These are phyloP conservation scores for Meteorus cinctellus DNA, from an alignment of 2,888 invertebrate species.

Conservation along the genomic window DNA sequence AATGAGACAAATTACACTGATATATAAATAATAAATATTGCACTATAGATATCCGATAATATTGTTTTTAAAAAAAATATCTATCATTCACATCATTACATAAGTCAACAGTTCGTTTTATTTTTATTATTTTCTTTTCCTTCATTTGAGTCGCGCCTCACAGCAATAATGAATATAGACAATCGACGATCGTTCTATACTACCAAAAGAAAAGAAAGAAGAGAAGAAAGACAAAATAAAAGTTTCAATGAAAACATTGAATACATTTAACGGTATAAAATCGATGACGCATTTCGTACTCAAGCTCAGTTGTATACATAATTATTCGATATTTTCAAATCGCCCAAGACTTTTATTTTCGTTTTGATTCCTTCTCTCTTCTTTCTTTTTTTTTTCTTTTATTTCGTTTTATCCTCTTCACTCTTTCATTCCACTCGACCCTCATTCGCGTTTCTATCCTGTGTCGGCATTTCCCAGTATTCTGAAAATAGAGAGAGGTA, in stretches of 20 bases:
- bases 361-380: not conserved
- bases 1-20: not conserved
- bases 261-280: constrained; percentile 9
- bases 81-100: not conserved
- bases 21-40: not conserved
- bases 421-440: constrained; percentile 11
- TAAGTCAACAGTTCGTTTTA: not conserved
- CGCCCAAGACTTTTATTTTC: constrained; percentile 11
- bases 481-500: constrained; percentile 41
- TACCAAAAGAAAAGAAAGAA: not conserved
- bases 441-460: constrained; percentile 2
- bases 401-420: not conserved
- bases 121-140: not conserved
- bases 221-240: not conserved
- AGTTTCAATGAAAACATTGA: constrained; percentile 1
- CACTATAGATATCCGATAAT: not conserved
- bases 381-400: not conserved
- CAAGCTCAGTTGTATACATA: not conserved
- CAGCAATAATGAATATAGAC: constrained; percentile 20
- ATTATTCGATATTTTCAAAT: constrained; percentile 32
- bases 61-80: not conserved
- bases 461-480: constrained; percentile 41
- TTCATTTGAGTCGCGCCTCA: constrained; percentile 4
- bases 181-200: constrained; percentile 13
- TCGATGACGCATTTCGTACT: constrained; percentile 23